These are phyloP conservation scores for Notospermus geniculatus DNA, from an alignment of 1,140 invertebrate species.

Conservation along the genomic window DNA sequence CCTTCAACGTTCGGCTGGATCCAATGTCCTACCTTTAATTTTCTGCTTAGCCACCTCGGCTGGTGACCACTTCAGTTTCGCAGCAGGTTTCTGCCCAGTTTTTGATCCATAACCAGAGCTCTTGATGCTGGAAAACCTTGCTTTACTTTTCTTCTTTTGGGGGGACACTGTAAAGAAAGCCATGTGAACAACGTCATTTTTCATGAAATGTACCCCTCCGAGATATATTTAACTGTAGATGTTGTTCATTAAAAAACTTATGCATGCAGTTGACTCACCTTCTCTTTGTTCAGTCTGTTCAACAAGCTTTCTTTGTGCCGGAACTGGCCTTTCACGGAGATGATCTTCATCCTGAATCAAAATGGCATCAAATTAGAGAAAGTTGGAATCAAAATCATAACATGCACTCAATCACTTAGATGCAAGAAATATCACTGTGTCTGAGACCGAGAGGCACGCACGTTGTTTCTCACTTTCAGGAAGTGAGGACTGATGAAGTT, in stretches of 20 bases:
- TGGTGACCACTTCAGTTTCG: constrained; percentile 27
- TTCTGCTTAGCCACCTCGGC: constrained; percentile 32
- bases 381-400: too few relatives aligned
- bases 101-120: constrained; percentile 43
- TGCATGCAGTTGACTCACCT: too few relatives aligned
- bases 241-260: too few relatives aligned
- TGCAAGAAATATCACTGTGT: too few relatives aligned
- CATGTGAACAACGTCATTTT: too few relatives aligned
- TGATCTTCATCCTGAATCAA: constrained; percentile 17
- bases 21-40: constrained; percentile 25
- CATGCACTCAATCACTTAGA: too few relatives aligned
- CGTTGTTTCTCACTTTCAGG: too few relatives aligned
- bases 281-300: neutral
- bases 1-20: too few relatives aligned
- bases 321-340: neutral
- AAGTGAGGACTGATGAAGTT: too few relatives aligned
- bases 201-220: too few relatives aligned
- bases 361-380: neutral
- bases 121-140: constrained; percentile 31
- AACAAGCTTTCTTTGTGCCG: neutral
- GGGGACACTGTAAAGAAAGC: neutral
- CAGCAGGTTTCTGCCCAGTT: constrained; percentile 16
- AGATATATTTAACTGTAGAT: too few relatives aligned
- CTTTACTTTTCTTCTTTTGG: constrained; percentile 1
- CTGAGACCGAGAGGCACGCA: too few relatives aligned